Base-by-base conservation (phyloP, 2,888 invertebrate genomes). In the Athrips mouffetella region DNA sequence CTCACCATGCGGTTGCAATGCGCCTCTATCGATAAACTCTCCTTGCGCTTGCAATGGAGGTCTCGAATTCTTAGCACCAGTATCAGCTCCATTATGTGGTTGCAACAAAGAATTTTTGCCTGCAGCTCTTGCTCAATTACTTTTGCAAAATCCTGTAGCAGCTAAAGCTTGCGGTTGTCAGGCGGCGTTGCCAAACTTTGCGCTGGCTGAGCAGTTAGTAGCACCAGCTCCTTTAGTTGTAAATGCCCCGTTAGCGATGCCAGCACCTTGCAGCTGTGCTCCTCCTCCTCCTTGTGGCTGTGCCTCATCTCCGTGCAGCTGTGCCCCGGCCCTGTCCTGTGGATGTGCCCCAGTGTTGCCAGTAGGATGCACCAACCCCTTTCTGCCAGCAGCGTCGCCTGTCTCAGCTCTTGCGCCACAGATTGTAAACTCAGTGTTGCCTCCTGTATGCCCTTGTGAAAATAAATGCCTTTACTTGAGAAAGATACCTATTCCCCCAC, bases 401-500 rank as follows among this genome's bases (percentile, higher is more conserved):
- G 51, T 68, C 10, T 69, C 72, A 0, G 59, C 63, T 0, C 16
- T 62, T 3, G 59, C 64, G 5, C 57, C 63, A 1, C 61, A 67
- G 0, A 57, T 68, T 3, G 58, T 68, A 6, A 61, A 65, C 0
- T 62, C 69, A 0, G 21, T 53, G 0, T 29, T 73, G 10, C 71
- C 76, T 0, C 64, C 73, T 10, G 61, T 61, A 0, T 55, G 57
- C 0, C 60, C 67, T 1, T 67, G 69, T 15, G 56, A 60, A 7
- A 66, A 67, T 8, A 63, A 58, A 11, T 71, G 75, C 20, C 67
- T 72, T 25, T 76, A 67, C 57, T 63, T 81, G 10, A 81, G 67
- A 48, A 81, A 78, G 50, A 76, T 81, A 4, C 76, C 80, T 0
- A 75, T 82, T 3, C 76, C 79, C 1, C 83, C 83, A 0, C 83